A percentile compares a stretch with the other conserved stretches of the same genome.
Evolutionary conservation across 1,140 invertebrate species (phyloP).

Genomic region (Magallana gigas): DNA sequence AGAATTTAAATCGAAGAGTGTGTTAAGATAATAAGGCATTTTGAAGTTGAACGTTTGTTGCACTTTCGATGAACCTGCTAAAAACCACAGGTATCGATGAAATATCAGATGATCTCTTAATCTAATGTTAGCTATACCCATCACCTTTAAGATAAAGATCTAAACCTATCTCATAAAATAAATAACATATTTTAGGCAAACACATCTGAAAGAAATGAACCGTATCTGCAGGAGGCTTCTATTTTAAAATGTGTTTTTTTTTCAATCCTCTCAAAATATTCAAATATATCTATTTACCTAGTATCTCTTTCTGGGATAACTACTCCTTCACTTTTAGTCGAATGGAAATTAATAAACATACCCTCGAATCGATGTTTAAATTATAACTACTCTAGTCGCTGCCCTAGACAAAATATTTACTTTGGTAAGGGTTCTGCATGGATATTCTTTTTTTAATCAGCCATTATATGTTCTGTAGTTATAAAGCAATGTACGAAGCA

Average conservation of each 20-base stretch:
- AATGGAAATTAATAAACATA: background rate
- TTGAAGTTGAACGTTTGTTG: slow-evolving; percentile 9
- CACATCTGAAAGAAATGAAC: background rate
- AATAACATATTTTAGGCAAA: background rate
- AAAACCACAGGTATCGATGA: slow-evolving; percentile 21
- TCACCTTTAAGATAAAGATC: background rate
- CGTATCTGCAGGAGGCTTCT: background rate
- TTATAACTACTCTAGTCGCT: background rate
- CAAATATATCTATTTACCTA: background rate
- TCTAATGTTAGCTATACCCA: background rate
- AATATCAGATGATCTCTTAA: slow-evolving; percentile 8
- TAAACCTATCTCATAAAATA: background rate
- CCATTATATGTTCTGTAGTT: background rate
- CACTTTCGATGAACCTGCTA: background rate
- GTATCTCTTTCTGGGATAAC: background rate
- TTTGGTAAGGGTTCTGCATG: background rate
- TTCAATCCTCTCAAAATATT: background rate
- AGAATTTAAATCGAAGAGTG: too few relatives aligned
- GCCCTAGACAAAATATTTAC: background rate
- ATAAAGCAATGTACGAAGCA: background rate
- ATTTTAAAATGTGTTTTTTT: background rate
- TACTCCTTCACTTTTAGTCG: background rate
- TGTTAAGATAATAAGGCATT: too few relatives aligned
- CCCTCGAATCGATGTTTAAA: background rate
- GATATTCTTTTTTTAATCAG: background rate